These are phyloP conservation scores for Brachionus calyciflorus DNA, from an alignment of 1,140 invertebrate genomes.

Conservation along the genomic window DNA sequence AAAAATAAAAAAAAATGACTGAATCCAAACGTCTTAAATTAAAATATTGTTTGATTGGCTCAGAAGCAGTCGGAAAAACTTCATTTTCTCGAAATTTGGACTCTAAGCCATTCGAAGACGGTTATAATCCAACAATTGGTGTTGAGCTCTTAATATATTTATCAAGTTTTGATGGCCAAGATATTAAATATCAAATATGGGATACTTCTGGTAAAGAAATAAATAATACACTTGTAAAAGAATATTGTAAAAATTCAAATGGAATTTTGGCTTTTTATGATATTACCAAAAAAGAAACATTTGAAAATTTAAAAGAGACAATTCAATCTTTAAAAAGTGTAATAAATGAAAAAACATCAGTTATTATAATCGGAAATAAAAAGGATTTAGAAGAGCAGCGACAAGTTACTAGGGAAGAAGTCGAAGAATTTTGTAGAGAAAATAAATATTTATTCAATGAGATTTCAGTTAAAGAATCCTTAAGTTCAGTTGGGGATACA, in stretches of 20 bases:
- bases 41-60: slow-evolving; percentile 6
- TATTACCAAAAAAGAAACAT: background rate
- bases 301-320: background rate
- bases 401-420: background rate
- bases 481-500: background rate
- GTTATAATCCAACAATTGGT: slow-evolving; percentile 1
- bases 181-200: slow-evolving; percentile 23
- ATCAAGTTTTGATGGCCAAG: background rate
- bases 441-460: slow-evolving; percentile 10
- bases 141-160: background rate
- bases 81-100: background rate
- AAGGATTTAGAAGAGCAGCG: slow-evolving; percentile 15
- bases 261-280: slow-evolving; percentile 30
- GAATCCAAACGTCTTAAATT: background rate
- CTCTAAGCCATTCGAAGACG: slow-evolving; percentile 10
- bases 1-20: background rate
- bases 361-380: slow-evolving; percentile 11
- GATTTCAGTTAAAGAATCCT: background rate
- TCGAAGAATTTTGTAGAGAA: background rate
- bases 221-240: slow-evolving; percentile 1
- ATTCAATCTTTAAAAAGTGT: background rate
- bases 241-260: slow-evolving; percentile 16
- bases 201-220: slow-evolving; percentile 8
- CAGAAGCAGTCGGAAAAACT: slow-evolving; percentile 16
- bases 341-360: background rate